Base-by-base conservation (phyloP, 2,888 invertebrate species). In the Limenitis camilla region DNA sequence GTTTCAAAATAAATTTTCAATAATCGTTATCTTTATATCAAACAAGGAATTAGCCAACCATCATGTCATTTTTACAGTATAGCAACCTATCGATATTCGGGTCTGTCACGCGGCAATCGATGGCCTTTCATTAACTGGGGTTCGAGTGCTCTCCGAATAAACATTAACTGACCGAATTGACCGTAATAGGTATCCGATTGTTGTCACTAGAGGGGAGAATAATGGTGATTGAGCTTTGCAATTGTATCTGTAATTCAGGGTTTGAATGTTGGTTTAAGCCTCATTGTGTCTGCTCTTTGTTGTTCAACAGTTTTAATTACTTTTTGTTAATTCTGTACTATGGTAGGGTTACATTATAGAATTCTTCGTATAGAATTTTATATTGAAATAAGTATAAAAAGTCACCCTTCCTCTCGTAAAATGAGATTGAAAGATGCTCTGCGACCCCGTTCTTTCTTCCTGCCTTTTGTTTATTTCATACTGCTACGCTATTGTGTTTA, bases 171-270 rank as follows among this genome's bases (percentile, higher is more conserved):
- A 59, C 64, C 61, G 64, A 71, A 70, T 69, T 65, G 71, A 61
- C 61, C 61, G 67, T 76, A 78, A 84, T 81, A 70, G 76, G 70
- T 77, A 76, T 77, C 72, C 74, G 72, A 78, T 82, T 72, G 75
- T 73, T 67, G 63, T 62, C 68, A 62, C 60, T 61, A 59, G 56
- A 51, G 64, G 63, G 63, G 64, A 56, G 56, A 64, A 64, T 64
- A 62, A 65, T 73, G 68, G 72, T 71, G 68, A 68, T 63, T 63
- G 67, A 52, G 49, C 30, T 50, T 55, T 44, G 63, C 54, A 60
- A 62, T 62, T 59, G 40, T 45, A 40, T 45, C 48, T 44, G 29
- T 44, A 44, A 41, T 35, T 52, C 42, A 40, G 49, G 42, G 11
- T 41, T 48, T 35, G 40, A 30, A 49, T 11, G 28, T 35, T 41